These are phyloP conservation scores for Antrozous pallidus DNA, from an alignment of 2,797 vertebrate species.

Conservation along the genomic window DNA sequence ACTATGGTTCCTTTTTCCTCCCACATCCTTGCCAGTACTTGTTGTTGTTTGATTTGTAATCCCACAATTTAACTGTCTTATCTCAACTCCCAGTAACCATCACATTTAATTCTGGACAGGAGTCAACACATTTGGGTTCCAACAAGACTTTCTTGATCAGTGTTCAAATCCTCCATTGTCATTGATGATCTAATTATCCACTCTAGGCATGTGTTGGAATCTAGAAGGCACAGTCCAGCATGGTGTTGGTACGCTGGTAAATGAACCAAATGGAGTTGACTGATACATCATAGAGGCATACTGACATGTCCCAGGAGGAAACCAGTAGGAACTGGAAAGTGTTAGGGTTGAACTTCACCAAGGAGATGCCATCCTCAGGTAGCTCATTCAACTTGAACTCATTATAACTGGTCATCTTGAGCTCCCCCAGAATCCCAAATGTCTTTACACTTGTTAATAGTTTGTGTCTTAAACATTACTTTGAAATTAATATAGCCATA, in stretches of 20 bases:
- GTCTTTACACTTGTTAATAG: too few relatives aligned
- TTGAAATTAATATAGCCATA: too few relatives aligned
- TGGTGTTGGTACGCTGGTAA: slow-evolving; percentile 91
- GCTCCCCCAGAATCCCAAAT: neutral
- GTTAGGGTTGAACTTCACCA: slow-evolving; percentile 95
- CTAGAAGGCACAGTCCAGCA: slow-evolving; percentile 95
- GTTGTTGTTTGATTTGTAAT: too few relatives aligned
- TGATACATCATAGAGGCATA: slow-evolving; percentile 92
- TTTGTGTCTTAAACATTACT: too few relatives aligned
- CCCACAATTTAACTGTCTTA: slow-evolving; percentile 93
- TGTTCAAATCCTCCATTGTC: slow-evolving; percentile 96
- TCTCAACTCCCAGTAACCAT: slow-evolving; percentile 98
- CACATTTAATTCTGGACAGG: slow-evolving; percentile 96
- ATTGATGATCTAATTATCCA: slow-evolving; percentile 91
- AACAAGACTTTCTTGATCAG: slow-evolving; percentile 92
- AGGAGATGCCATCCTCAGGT: slow-evolving; percentile 94
- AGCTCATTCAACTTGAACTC: slow-evolving; percentile 95
- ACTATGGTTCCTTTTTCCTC: too few relatives aligned
- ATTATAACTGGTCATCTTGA: slow-evolving; percentile 93
- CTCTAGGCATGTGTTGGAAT: slow-evolving; percentile 94
- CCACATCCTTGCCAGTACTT: too few relatives aligned
- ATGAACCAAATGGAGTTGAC: slow-evolving; percentile 94
- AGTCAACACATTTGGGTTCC: slow-evolving; percentile 95
- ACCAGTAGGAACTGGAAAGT: slow-evolving; percentile 92
- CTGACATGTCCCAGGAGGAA: slow-evolving; percentile 94